These are phyloP conservation scores for Rhynchopsitta pachyrhyncha DNA, from an alignment of 2,113 vertebrate genomes.

Conservation along the genomic window DNA sequence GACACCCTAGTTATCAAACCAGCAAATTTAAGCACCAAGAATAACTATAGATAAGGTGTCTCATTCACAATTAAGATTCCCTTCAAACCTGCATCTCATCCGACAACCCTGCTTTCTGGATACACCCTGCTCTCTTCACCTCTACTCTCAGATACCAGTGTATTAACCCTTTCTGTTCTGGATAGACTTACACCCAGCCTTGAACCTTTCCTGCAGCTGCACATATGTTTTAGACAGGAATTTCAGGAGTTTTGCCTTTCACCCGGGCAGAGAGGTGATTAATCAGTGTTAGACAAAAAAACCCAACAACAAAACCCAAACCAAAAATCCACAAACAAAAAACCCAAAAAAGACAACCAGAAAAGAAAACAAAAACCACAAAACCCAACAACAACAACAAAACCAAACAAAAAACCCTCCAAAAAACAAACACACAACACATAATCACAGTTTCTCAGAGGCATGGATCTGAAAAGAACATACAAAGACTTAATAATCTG, in stretches of 20 bases:
- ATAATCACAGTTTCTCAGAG: not conserved
- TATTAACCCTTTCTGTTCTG: not conserved
- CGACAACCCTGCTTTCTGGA: not conserved
- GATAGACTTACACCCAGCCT: not conserved
- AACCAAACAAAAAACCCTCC: not conserved
- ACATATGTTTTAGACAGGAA: not conserved
- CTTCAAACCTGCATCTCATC: not conserved
- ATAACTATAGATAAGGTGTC: rapidly evolving
- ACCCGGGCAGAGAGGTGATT: not conserved
- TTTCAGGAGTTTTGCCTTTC: not conserved
- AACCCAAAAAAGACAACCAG: not conserved
- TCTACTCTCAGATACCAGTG: not conserved
- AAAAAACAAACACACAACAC: not conserved
- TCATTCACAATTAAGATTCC: not conserved
- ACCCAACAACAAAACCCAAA: not conserved
- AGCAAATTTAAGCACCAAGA: not conserved
- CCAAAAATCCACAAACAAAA: not conserved
- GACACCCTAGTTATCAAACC: not conserved
- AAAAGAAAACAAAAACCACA: not conserved
- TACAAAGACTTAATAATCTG: not conserved
- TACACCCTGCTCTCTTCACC: not conserved
- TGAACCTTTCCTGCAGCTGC: not conserved
- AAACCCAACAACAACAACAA: not conserved
- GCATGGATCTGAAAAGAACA: not conserved
- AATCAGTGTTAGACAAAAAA: not conserved